phyloP scores from a whole-genome alignment of 2,113 vertebrate species.

The Chamaea fasciata region DNA sequence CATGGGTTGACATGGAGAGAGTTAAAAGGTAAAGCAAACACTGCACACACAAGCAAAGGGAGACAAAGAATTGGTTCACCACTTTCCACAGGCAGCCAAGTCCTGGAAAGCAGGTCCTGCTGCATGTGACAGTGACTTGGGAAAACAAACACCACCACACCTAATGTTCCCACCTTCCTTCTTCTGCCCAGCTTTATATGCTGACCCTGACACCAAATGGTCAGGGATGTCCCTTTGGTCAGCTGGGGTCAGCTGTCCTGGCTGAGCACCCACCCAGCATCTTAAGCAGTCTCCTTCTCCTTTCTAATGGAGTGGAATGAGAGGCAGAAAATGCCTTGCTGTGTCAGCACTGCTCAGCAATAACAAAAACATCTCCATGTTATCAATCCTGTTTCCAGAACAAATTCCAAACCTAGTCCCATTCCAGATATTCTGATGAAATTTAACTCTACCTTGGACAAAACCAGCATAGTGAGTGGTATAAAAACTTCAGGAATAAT shows the following conservation, averaged over 20 bases:
- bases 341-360: not conserved
- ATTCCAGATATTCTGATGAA: not conserved
- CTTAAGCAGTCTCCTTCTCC: no score
- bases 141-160: not conserved
- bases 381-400: not conserved
- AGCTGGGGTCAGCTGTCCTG: not conserved
- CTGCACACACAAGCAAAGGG: fast-evolving
- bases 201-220: not conserved
- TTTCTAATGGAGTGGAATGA: not conserved
- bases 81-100: not conserved
- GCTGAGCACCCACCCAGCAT: not conserved
- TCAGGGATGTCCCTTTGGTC: not conserved
- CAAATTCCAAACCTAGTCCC: not conserved
- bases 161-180: not conserved
- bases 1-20: not conserved
- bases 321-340: not conserved
- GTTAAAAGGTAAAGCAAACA: not conserved
- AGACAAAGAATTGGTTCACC: not conserved
- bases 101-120: not conserved
- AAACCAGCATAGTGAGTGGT: not conserved
- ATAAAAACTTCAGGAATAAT: not conserved
- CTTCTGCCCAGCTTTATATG: not conserved
- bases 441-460: not conserved
- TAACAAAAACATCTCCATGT: not conserved
- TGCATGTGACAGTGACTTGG: no score